phyloP scores from a whole-genome alignment of 2,113 vertebrate species.

The Chionomys nivalis region DNA sequence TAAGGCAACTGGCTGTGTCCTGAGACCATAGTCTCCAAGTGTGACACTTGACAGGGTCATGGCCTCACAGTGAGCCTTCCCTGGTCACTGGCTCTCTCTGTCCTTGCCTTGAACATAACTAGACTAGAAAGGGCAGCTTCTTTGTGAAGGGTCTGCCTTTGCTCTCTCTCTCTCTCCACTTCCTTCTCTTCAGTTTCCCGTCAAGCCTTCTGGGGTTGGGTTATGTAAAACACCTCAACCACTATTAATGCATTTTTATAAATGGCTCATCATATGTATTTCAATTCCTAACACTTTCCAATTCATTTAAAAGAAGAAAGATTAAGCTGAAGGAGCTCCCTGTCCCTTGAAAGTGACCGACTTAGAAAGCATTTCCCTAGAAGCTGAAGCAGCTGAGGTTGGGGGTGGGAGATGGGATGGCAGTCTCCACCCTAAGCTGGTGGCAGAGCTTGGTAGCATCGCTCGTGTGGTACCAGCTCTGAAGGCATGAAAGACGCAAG shows the following conservation, averaged over 20 bases:
- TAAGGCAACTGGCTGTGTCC: conserved; percentile 60
- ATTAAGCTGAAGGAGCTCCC: not conserved
- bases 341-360: not conserved
- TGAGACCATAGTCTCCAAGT: not conserved
- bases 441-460: not conserved
- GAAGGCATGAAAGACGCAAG: not conserved
- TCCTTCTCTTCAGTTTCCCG: not conserved
- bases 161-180: not conserved
- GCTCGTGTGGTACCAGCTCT: not conserved
- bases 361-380: not conserved
- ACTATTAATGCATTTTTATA: not conserved
- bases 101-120: too few species aligned
- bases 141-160: not conserved
- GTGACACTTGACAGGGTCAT: not conserved
- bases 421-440: not conserved
- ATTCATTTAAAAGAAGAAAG: not conserved
- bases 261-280: not conserved
- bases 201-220: not conserved
- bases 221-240: not conserved
- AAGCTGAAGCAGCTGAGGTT: not conserved
- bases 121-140: not conserved
- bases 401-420: not conserved
- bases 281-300: not conserved
- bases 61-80: not conserved
- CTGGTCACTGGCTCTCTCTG: not conserved